These are phyloP conservation scores for Greenwoodochromis staneri DNA, from an alignment of 2,113 vertebrate species.

Conservation along the genomic window DNA sequence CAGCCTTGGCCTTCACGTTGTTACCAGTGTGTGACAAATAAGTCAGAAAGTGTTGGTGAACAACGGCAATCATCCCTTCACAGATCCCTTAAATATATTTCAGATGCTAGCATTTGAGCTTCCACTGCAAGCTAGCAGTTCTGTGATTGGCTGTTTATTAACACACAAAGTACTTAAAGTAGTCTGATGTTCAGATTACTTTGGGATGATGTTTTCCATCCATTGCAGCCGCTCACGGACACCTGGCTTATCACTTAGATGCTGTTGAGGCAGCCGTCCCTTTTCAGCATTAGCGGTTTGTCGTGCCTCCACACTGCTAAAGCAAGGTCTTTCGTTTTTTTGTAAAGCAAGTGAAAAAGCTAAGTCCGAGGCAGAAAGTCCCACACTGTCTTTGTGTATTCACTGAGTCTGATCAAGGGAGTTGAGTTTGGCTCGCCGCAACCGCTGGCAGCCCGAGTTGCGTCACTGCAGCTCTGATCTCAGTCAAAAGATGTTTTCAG, in stretches of 20 bases:
- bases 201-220: not conserved
- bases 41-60: not conserved
- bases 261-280: constrained; percentile 1
- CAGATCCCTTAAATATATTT: not conserved
- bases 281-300: constrained; percentile 10
- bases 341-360: not conserved
- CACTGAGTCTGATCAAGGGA: constrained; percentile 6
- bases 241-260: not conserved
- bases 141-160: not conserved
- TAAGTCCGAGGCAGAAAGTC: constrained; percentile 12
- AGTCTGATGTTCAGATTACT: not conserved
- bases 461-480: constrained; percentile 17
- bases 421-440: not conserved
- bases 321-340: not conserved
- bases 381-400: not conserved
- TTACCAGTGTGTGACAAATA: not conserved
- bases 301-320: not conserved
- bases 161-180: not conserved
- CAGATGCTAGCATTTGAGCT: not conserved
- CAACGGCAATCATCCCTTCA: not conserved
- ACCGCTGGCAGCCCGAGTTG: not conserved
- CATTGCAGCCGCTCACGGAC: not conserved
- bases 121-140: not conserved
- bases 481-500: constrained; percentile 17
- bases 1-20: not conserved